A percentile compares a stretch with the other conserved stretches of the same genome.
These are phyloP conservation scores for Perdita meconis DNA, from an alignment of 2,888 invertebrate species.

Conservation along the genomic window DNA sequence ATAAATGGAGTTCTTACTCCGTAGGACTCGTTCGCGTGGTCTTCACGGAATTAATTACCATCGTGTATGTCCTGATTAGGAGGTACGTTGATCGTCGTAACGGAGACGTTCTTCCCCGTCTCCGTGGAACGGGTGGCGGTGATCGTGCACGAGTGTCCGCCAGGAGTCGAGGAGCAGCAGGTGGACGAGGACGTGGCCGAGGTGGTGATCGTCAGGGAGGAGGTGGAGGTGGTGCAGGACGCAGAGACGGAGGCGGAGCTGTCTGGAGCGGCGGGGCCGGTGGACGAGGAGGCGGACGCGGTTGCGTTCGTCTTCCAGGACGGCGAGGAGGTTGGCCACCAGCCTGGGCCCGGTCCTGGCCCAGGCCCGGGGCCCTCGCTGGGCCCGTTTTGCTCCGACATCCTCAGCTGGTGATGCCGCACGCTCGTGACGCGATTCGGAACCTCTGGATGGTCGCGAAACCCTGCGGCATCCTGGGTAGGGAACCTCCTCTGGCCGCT, in stretches of 20 bases:
- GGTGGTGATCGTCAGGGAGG: conserved; percentile 58
- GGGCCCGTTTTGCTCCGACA: conserved; percentile 83
- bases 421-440: conserved; percentile 66
- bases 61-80: conserved; percentile 87
- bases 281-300: conserved; percentile 50
- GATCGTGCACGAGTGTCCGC: conserved; percentile 82
- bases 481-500: conserved; percentile 28
- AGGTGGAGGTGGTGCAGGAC: conserved; percentile 58
- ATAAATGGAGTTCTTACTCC: too few relatives aligned
- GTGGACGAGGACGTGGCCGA: conserved; percentile 78
- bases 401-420: conserved; percentile 78
- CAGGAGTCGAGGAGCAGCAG: conserved; percentile 76
- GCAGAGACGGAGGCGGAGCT: conserved; percentile 77
- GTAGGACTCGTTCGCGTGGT: neutral
- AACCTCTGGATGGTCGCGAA: conserved; percentile 65
- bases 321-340: conserved; percentile 80
- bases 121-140: conserved; percentile 85
- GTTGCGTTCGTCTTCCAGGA: conserved; percentile 77
- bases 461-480: conserved; percentile 81
- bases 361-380: conserved; percentile 78
- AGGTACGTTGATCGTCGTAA: conserved; percentile 92
- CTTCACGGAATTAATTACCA: conserved; percentile 75
- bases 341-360: conserved; percentile 74
- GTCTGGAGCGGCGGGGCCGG: conserved; percentile 71
- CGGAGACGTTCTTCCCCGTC: conserved; percentile 88